Evolutionary conservation across 2,797 vertebrate genomes (phyloP).

Genomic region (Rallus crepitans): DNA sequence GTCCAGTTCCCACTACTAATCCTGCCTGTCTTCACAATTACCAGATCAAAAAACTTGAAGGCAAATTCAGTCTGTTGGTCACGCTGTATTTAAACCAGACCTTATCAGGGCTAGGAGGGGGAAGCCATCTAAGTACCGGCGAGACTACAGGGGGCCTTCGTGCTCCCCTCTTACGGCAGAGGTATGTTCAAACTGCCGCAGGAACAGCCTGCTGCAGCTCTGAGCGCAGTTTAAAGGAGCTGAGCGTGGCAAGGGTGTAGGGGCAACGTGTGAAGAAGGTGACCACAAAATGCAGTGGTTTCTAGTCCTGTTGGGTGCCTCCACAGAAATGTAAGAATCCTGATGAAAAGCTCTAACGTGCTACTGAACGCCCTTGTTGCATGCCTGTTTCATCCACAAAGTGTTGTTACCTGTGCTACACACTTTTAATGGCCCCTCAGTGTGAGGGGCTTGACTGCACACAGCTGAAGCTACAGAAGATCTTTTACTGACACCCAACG

Average conservation of each 20-base stretch:
- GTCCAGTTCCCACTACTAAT: neutral
- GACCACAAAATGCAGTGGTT: neutral
- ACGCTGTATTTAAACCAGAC: neutral
- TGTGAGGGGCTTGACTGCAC: neutral
- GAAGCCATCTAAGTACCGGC: neutral
- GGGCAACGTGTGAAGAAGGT: neutral
- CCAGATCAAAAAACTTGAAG: neutral
- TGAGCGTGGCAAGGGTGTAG: fast-evolving
- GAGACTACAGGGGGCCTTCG: neutral
- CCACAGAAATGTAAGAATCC: neutral
- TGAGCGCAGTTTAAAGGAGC: neutral
- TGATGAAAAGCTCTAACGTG: neutral
- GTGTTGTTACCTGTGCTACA: neutral
- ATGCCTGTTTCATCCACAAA: neutral
- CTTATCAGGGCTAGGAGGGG: neutral
- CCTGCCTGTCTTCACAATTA: neutral
- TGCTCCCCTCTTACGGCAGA: neutral
- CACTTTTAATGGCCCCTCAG: neutral
- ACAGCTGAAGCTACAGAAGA: neutral
- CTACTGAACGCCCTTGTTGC: neutral
- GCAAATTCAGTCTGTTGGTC: neutral
- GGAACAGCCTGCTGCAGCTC: neutral
- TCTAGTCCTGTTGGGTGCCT: neutral
- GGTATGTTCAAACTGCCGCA: neutral
- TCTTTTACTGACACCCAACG: neutral